A percentile compares a stretch with the other conserved stretches of the same genome.
These are phyloP conservation scores for Aphelocoma coerulescens DNA, from an alignment of 2,113 vertebrate genomes.

Conservation along the genomic window DNA sequence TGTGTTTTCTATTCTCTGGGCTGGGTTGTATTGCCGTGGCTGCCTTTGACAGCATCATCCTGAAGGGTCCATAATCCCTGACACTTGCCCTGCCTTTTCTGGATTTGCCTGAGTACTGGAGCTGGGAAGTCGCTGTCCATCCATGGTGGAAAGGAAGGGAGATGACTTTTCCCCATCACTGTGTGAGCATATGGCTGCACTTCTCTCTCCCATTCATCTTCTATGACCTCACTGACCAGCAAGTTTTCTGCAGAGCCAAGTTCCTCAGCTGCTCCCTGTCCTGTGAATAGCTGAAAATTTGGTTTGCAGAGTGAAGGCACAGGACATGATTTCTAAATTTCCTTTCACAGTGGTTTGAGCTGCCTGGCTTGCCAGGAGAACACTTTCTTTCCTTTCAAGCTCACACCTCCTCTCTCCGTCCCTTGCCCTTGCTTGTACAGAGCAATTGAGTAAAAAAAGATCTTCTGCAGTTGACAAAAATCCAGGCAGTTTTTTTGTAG, in stretches of 20 bases:
- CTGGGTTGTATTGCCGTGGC: not conserved
- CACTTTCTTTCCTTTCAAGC: not conserved
- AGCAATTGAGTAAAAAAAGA: not conserved
- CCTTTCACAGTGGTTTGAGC: not conserved
- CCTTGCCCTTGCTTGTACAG: not conserved
- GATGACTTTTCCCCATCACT: not conserved
- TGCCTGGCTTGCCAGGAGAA: not conserved
- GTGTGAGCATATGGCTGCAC: not conserved
- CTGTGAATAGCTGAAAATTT: not conserved
- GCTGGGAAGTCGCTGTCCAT: not conserved
- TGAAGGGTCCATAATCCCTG: fast-evolving
- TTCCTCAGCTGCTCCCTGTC: not conserved
- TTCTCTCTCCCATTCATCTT: not conserved
- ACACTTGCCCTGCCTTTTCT: not conserved
- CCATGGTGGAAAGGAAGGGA: not conserved
- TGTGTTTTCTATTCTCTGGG: not conserved
- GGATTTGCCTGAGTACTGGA: not conserved
- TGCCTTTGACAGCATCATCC: not conserved
- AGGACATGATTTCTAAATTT: not conserved
- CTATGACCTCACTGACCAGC: not conserved
- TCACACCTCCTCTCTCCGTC: not conserved
- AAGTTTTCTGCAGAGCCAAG: not conserved
- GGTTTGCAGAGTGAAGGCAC: not conserved
- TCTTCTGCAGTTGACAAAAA: not conserved
- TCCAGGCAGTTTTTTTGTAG: not conserved